Evolutionary conservation across 2,797 vertebrate genomes (phyloP), one percentile per base, ranked within the genome.

Genomic region (Choloepus didactylus): DNA sequence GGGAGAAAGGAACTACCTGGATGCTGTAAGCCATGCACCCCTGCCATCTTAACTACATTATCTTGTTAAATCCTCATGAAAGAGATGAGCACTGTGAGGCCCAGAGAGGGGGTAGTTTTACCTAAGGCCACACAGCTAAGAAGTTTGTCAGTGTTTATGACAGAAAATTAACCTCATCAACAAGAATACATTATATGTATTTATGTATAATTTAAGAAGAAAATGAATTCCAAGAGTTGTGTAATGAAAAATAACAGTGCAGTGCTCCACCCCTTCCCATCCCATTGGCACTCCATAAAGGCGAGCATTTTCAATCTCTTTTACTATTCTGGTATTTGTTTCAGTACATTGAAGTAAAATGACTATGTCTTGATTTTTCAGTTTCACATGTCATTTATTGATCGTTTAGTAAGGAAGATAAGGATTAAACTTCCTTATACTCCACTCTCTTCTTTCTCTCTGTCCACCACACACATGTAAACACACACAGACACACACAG

Each of bases 311-410:
- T 90, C 0, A 1, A 70, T 84, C 77, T 4, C 38, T 93, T 62
- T 62, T 80, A 62, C n/a, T 62, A 27, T 80, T 62, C 18, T 54
- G 7, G 29, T 51, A 44, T 85, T 79, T 89, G 54, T 31, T 79
- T 84, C 81, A 90, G 16, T 77, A n/a, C 59, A 35, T 35, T 79
- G 54, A 85, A 79, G 35, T 54, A 62, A 51, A 83, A 85, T 49
- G 7, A 23, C 41, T 54, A 27, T n/a, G 69, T 77, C 60, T 70
- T 60, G 54, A 94, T 72, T 23, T 62, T 85, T 62, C 15, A 90
- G 21, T 51, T 90, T 83, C 89, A 76, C 27, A 27, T 84, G n/a
- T 79, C 62, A 41, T 35, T 38, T 90, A n/a, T 44, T 94, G n/a
- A 77, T 70, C 18, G 90, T 19, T 69, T 60, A 60, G 66, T 49